Conservation (phyloP, 2,888 invertebrate genomes). For the Sialis fuliginosa region DNA sequence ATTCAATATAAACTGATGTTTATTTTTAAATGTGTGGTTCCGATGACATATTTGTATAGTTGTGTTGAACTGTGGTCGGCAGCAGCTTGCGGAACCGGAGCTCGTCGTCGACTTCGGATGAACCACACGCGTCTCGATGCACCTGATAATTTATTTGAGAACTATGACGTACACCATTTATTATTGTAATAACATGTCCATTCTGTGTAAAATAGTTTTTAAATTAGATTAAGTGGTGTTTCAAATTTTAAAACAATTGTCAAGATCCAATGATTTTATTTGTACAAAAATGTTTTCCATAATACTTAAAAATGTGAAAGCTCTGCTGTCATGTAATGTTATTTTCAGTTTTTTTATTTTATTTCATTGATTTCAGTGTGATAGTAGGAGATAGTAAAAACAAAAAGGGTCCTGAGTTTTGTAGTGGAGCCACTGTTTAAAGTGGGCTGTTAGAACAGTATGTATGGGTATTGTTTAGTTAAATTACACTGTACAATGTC, state of each 20-base stretch:
- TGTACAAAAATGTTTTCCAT: slow-evolving; percentile 15
- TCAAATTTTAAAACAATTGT: slow-evolving; percentile 11
- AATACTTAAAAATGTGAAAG: slow-evolving; percentile 8
- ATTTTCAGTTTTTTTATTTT: not conserved
- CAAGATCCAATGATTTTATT: slow-evolving; percentile 10
- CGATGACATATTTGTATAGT: slow-evolving; percentile 4
- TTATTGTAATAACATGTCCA: slow-evolving; percentile 28
- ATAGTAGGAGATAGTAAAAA: not conserved
- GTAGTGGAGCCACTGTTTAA: not conserved
- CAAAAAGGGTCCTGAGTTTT: not conserved
- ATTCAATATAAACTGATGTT: slow-evolving; percentile 7
- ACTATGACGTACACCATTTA: slow-evolving; percentile 28
- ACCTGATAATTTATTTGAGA: slow-evolving; percentile 12
- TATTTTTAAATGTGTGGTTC: slow-evolving; percentile 10
- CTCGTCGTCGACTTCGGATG: not conserved
- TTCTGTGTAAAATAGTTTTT: slow-evolving; percentile 31
- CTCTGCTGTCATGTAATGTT: not conserved
- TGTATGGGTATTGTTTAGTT: slow-evolving; percentile 5
- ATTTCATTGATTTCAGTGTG: not conserved
- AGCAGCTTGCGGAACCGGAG: slow-evolving; percentile 3
- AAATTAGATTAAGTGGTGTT: slow-evolving; percentile 26
- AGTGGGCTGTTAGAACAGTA: slow-evolving; percentile 1
- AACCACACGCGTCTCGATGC: slow-evolving; percentile 5
- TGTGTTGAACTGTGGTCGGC: not conserved
- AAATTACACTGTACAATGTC: not conserved